Evolutionary conservation across 92 coral and sea anemone species (phyloP), one percentile per base, ranked within the genome.

Genomic region (Virgularia gustaviana): DNA sequence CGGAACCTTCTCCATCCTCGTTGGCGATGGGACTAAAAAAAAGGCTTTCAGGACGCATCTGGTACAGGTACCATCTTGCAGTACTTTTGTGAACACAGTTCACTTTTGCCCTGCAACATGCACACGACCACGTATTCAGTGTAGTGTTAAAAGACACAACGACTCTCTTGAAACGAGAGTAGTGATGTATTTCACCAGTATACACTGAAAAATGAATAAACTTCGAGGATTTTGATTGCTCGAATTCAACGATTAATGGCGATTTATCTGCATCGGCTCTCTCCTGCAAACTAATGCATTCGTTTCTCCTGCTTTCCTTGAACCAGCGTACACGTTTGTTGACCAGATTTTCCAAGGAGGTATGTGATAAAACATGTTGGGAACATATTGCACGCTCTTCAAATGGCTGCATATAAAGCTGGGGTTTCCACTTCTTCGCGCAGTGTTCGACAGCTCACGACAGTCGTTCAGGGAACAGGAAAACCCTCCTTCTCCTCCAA

Each of bases 141-240:
- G 43, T 33, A 1, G 45, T 12, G 32, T 80, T 71, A 27, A 20
- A 64, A 0, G 75, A 36, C 0, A 80, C 79, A 3, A 38, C 47
- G 7, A 83, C 87, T 7, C 76, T 54, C 2, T 81, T 67, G 52
- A 82, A 82, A 16, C 86, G 42, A 13, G 83, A 77, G 54, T 76
- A 82, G 33, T 77, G 71, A 51, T 82, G 86, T 0, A 77, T 60
- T 10, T 29, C 63, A 11, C 86, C 86, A 34, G 77, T 65, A 49
- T 45, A 82, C 5, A 77, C 79, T 4, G 86, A 82, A 58, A 82
- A 60, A 59, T 77, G 66, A 0, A 63, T 19, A 30, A 34, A 30
- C 59, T 78, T 64, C 13, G 54, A 10, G 8, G 86, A 82, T 20
- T 37, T 52, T 36, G 29, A 42, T n/a, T 83, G 83, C 27, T 4